Base-by-base conservation (phyloP, 2,113 vertebrate genomes). In the Eidolon helvum region DNA sequence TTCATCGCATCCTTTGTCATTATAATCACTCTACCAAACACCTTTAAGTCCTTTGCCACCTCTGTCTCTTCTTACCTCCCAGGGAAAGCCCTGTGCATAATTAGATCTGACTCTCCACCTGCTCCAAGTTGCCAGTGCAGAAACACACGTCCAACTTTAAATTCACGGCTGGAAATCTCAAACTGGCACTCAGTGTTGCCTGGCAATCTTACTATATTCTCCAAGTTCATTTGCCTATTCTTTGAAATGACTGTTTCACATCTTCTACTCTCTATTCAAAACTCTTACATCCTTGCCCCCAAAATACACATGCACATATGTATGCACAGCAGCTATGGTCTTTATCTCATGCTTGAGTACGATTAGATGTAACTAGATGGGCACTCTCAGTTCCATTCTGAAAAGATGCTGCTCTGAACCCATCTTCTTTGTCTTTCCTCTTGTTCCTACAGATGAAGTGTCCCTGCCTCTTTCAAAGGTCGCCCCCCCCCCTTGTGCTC, bases 251-350 rank as follows among this genome's bases (percentile, higher is more conserved):
- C 82, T 82, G 30, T 38, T 79, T 97, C 57, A 28, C n/a, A 86
- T 66, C 48, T 96, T 90, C 82, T 82, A 14, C 30, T 88, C 40
- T 68, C 59, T 68, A 45, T 78, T 96, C 79, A 74, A 80, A 82
- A 94, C 87, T 94, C 90, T 88, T 88, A 59, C 95, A 53, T 63
- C 16, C 40, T 74, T 68, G 8, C 7, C 45, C 50, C 14, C 3
- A 5, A 38, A 86, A 87, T 68, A 50, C 40, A 33, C 72, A 75
- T 3, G 2, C 48, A 68, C 40, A 53, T 19, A 45, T 43, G 66
- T 66, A 72, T 7, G 10, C 43, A 89, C 85, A 95, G 35, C 24
- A 94, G 71, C 75, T 66, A 72, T 10, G 2, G 61, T 26, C 55
- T 82, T 92, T 33, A 28, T 14, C 14, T 22, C 33, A 5, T 28